These are phyloP conservation scores for Meliscaeva auricollis DNA, from an alignment of 2,888 invertebrate genomes.

Conservation along the genomic window DNA sequence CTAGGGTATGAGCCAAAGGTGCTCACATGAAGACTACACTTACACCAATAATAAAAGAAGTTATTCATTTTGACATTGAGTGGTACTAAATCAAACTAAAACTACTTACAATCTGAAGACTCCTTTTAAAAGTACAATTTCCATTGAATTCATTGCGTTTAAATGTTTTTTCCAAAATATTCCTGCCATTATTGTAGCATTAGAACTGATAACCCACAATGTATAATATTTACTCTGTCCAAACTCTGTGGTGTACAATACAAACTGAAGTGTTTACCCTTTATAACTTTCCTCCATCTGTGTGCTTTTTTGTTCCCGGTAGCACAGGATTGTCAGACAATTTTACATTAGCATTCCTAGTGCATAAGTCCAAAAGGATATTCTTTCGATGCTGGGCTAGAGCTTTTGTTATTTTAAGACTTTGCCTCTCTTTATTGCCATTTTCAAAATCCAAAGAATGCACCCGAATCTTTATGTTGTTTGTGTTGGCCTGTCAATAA, in stretches of 20 bases:
- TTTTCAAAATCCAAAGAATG: constrained; percentile 40
- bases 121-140: not conserved
- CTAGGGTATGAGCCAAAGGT: too few species aligned
- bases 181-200: not conserved
- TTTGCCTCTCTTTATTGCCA: constrained; percentile 30
- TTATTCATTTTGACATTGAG: too few species aligned
- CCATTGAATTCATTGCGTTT: not conserved
- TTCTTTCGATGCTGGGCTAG: constrained; percentile 24
- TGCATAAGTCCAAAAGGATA: constrained; percentile 52
- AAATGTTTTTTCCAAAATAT: not conserved
- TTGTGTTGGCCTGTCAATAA: constrained; percentile 62
- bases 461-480: constrained; percentile 18
- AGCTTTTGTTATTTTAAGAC: constrained; percentile 39
- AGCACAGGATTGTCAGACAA: constrained; percentile 3
- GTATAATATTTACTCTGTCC: not conserved
- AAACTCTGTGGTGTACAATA: not conserved
- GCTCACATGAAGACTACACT: too few species aligned
- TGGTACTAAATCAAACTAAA: too few species aligned
- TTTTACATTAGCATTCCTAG: constrained; percentile 59
- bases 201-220: not conserved
- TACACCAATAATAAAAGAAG: too few species aligned
- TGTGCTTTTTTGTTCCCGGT: too few species aligned
- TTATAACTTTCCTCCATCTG: constrained; percentile 1
- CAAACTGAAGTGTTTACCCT: not conserved
- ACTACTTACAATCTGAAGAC: too few species aligned